A percentile compares a stretch with the other conserved stretches of the same genome.
Evolutionary conservation across 2,113 vertebrate genomes (phyloP).

Genomic region (Poecile atricapillus): DNA sequence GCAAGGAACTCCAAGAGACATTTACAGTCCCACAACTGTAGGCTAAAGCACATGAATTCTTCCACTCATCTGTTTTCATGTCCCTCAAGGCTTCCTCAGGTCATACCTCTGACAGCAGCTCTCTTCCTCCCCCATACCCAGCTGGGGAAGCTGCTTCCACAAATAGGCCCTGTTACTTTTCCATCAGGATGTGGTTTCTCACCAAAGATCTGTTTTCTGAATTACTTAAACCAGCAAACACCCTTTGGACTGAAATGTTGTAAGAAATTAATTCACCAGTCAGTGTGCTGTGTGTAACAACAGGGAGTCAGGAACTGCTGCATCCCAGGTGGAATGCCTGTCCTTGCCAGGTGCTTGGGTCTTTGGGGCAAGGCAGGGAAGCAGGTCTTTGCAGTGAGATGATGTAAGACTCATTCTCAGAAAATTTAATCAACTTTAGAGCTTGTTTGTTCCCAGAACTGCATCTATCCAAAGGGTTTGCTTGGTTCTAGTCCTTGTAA

Average conservation of each 20-base stretch:
- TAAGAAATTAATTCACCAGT: neutral
- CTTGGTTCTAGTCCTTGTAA: neutral
- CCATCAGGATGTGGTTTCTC: neutral
- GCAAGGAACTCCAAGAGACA: neutral
- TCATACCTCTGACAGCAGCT: neutral
- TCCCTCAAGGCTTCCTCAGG: neutral
- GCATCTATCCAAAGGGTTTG: accelerated
- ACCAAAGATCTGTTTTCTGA: neutral
- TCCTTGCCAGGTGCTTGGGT: neutral
- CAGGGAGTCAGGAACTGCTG: neutral
- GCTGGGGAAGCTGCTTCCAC: neutral
- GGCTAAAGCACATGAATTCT: neutral
- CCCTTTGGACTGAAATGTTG: neutral
- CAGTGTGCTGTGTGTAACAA: neutral
- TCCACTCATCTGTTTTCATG: neutral
- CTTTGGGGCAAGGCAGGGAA: neutral
- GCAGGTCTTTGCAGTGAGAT: neutral
- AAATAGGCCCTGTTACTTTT: neutral
- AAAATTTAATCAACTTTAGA: neutral
- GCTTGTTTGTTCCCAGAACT: accelerated
- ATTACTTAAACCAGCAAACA: neutral
- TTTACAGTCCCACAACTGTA: neutral
- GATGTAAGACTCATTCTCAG: neutral
- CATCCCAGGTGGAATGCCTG: neutral
- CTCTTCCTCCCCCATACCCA: neutral